Percentiles rank a stretch among this genome's conserved stretches.
phyloP scores from a whole-genome alignment of 2,797 vertebrate species.

The Trematomus bernacchii region DNA sequence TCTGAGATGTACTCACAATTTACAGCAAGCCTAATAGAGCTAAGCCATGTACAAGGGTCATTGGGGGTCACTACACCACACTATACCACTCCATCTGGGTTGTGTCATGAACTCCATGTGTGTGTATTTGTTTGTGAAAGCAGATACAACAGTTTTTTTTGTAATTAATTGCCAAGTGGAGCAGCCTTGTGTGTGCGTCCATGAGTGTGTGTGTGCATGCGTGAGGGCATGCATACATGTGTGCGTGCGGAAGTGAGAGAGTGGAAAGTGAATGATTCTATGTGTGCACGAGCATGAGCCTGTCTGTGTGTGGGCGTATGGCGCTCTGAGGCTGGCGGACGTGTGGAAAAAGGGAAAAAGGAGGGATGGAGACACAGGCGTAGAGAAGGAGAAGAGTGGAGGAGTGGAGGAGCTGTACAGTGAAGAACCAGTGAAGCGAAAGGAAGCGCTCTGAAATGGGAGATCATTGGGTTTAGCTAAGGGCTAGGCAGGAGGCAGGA shows the following conservation, averaged over 20 bases:
- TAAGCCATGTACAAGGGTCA: slow-evolving; percentile 46
- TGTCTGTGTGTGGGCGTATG: slow-evolving; percentile 78
- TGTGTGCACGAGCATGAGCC: slow-evolving; percentile 64
- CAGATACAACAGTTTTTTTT: slow-evolving; percentile 51
- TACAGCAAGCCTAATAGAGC: slow-evolving; percentile 17
- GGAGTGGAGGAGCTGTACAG: slow-evolving; percentile 77
- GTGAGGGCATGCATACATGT: slow-evolving; percentile 10
- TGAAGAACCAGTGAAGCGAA: slow-evolving; percentile 81
- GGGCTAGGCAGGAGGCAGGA: slow-evolving; percentile 80
- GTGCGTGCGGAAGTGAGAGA: slow-evolving; percentile 39
- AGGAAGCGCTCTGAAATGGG: slow-evolving; percentile 83
- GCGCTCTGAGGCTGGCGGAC: slow-evolving; percentile 77
- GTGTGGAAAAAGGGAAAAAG: slow-evolving; percentile 70
- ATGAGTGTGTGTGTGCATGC: not conserved
- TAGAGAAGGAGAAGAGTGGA: slow-evolving; percentile 63
- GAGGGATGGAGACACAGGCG: slow-evolving; percentile 68
- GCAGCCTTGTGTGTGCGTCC: slow-evolving; percentile 56
- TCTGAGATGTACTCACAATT: slow-evolving; percentile 23
- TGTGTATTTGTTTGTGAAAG: slow-evolving; percentile 45
- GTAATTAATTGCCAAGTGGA: slow-evolving; percentile 61
- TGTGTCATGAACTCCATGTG: slow-evolving; percentile 37
- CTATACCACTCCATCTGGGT: slow-evolving; percentile 53
- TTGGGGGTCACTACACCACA: slow-evolving; percentile 42
- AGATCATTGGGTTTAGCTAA: slow-evolving; percentile 83
- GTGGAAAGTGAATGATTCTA: slow-evolving; percentile 72